Percentiles rank a stretch among this genome's conserved stretches.
These are phyloP conservation scores for Trichogramma pretiosum DNA, from an alignment of 1,140 invertebrate species.

Conservation along the genomic window DNA sequence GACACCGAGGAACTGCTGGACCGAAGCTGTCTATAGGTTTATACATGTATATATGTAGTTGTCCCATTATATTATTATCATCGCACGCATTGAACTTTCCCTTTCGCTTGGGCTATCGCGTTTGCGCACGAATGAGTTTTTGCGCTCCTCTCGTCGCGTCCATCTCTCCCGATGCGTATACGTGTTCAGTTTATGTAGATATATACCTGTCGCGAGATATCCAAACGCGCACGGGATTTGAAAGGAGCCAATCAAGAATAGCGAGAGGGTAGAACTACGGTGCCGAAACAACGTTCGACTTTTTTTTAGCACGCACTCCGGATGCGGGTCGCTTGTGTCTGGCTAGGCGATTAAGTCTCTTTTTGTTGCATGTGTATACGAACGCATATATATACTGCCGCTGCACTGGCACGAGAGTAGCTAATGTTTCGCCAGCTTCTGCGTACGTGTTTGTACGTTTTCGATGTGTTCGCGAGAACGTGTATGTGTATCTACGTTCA, in stretches of 20 bases:
- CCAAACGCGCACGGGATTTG: background rate
- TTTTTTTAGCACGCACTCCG: background rate
- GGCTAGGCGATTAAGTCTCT: constrained; percentile 8
- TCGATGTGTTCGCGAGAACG: background rate
- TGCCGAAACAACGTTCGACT: background rate
- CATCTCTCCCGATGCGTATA: no score
- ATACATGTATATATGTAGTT: no score
- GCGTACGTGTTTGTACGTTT: constrained; percentile 1
- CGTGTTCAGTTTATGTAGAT: no score
- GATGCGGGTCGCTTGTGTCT: constrained; percentile 7
- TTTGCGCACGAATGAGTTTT: constrained; percentile 3
- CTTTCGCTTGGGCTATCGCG: constrained; percentile 8
- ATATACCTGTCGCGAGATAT: constrained; percentile 8
- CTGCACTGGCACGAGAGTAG: no score
- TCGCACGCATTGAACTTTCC: background rate
- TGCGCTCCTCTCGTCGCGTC: no score
- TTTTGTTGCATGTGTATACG: background rate
- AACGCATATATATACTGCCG: background rate
- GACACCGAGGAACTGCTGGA: no score
- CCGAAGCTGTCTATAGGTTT: no score
- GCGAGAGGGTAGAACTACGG: no score
- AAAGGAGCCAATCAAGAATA: constrained; percentile 7
- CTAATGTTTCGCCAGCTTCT: constrained; percentile 2
- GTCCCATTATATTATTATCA: background rate
- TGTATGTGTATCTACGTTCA: no score